phyloP scores from a whole-genome alignment of 2,797 vertebrate species.

The Mus spretus region DNA sequence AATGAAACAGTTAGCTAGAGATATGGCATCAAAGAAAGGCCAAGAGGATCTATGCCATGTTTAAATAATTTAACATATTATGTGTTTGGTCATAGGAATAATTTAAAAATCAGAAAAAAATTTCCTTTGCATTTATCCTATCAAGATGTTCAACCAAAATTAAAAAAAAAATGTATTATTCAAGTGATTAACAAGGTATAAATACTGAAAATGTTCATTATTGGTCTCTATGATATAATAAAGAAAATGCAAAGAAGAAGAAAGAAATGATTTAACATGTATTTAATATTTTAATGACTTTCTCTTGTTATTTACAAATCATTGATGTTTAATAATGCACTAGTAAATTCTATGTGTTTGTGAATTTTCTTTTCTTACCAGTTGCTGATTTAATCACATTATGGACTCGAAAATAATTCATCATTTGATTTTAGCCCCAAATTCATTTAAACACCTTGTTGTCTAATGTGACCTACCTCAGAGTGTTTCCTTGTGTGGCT shows the following conservation, averaged over 20 bases:
- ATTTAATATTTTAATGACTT: not conserved
- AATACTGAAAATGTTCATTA: not conserved
- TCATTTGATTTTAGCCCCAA: not conserved
- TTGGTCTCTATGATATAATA: not conserved
- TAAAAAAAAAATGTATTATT: not conserved
- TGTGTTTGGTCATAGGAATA: not conserved
- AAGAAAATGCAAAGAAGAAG: not conserved
- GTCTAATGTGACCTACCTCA: not conserved
- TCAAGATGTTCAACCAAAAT: not conserved
- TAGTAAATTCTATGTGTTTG: not conserved
- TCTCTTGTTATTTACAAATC: not conserved
- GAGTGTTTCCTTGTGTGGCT: not conserved
- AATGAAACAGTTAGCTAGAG: not conserved
- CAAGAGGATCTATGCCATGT: not conserved
- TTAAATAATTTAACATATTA: not conserved
- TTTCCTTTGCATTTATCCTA: not conserved
- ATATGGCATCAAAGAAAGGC: constrained; percentile 1
- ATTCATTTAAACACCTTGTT: not conserved
- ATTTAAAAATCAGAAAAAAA: constrained; percentile 19
- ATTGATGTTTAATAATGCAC: not conserved
- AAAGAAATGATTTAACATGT: not conserved
- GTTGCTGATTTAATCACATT: not conserved
- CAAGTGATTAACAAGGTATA: not conserved
- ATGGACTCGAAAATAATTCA: not conserved
- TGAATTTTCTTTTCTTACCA: not conserved